A percentile compares a stretch with the other conserved stretches of the same genome.
These are phyloP conservation scores for Sarcophaga variegata DNA, from an alignment of 2,888 invertebrate species.

Conservation along the genomic window DNA sequence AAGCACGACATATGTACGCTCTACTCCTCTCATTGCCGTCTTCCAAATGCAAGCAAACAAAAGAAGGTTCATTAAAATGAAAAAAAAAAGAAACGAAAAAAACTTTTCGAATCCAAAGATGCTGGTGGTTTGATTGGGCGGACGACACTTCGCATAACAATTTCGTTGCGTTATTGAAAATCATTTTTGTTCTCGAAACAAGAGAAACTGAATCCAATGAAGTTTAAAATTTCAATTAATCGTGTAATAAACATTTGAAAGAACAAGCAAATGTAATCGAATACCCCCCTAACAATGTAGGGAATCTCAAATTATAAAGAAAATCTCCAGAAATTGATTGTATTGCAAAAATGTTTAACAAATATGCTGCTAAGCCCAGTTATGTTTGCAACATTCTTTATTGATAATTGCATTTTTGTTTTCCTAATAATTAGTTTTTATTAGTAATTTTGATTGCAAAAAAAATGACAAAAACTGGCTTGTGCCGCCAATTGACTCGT, in stretches of 20 bases:
- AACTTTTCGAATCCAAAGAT: conserved; percentile 41
- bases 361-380: too few species aligned
- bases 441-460: conserved; percentile 31
- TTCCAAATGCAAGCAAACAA: neutral
- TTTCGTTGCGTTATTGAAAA: too few species aligned
- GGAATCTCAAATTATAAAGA: too few species aligned
- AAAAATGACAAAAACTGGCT: conserved; percentile 8
- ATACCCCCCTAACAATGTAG: too few species aligned
- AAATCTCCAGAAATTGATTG: too few species aligned
- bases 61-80: too few species aligned
- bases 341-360: too few species aligned
- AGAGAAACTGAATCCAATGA: neutral
- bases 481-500: conserved; percentile 44
- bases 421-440: neutral
- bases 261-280: neutral
- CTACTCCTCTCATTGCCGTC: neutral
- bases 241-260: too few species aligned
- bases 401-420: neutral
- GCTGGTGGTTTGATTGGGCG: conserved; percentile 35
- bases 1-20: conserved; percentile 45
- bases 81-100: neutral
- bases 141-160: neutral
- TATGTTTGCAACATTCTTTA: neutral
- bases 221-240: neutral
- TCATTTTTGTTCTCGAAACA: neutral